Evolutionary conservation across 2,888 invertebrate genomes (phyloP).

Genomic region (Plemyria rubiginata): DNA sequence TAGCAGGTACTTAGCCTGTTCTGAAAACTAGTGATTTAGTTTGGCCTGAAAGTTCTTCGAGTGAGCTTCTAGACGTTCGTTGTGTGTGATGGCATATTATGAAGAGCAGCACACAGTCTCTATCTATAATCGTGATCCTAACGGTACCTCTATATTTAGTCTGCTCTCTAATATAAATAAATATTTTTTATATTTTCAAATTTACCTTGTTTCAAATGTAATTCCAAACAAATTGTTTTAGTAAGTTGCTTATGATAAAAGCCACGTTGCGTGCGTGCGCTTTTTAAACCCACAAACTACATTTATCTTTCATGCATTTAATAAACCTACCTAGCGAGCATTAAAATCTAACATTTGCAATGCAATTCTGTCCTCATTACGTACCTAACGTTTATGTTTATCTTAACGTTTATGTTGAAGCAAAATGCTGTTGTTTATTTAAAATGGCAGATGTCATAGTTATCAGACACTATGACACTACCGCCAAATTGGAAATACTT

Average conservation of each 20-base stretch:
- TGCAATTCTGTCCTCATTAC: background rate
- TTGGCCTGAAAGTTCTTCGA: constrained; percentile 25
- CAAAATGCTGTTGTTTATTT: constrained; percentile 8
- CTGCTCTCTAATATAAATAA: background rate
- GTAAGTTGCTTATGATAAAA: background rate
- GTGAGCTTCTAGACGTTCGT: constrained; percentile 15
- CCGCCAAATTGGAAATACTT: background rate
- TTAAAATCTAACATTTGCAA: background rate
- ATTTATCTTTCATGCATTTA: constrained; percentile 22
- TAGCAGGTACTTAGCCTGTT: constrained; percentile 19
- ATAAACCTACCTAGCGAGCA: constrained; percentile 1
- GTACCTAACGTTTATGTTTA: constrained; percentile 6
- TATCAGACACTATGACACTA: background rate
- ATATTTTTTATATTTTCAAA: background rate
- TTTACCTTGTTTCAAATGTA: background rate
- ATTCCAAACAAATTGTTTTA: background rate
- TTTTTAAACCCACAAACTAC: background rate
- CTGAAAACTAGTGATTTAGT: constrained; percentile 26
- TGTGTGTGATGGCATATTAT: constrained; percentile 43
- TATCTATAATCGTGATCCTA: constrained; percentile 86
- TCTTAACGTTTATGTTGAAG: constrained; percentile 8
- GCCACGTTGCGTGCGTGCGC: constrained; percentile 7
- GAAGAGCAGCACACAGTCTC: constrained; percentile 84
- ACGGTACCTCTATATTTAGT: constrained; percentile 64
- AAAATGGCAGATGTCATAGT: background rate